These are phyloP conservation scores for Aspidiotus destructor DNA, from an alignment of 2,888 invertebrate species.

Conservation along the genomic window DNA sequence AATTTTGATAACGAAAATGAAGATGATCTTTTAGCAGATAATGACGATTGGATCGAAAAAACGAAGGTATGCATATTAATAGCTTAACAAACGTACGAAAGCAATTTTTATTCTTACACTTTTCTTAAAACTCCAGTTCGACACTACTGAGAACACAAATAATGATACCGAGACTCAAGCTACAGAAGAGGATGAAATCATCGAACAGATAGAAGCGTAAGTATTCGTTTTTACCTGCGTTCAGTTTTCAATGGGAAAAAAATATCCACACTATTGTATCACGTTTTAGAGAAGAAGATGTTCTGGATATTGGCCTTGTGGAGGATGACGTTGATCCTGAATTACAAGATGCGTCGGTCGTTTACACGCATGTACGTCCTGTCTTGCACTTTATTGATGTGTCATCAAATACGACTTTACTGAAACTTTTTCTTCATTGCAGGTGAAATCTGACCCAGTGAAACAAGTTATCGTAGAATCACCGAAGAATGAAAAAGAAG, in stretches of 20 bases:
- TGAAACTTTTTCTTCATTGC: neutral
- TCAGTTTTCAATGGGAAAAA: neutral
- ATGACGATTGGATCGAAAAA: constrained; percentile 17
- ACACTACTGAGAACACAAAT: too few relatives aligned
- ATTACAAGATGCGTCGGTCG: neutral
- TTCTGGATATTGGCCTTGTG: constrained; percentile 24
- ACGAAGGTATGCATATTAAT: neutral
- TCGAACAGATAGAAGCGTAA: neutral
- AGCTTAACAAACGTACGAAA: too few relatives aligned
- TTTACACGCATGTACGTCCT: neutral
- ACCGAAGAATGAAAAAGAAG: too few relatives aligned
- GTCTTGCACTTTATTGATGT: neutral
- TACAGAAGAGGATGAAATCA: neutral
- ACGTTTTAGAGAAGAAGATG: constrained; percentile 17
- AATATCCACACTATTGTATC: neutral
- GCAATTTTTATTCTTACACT: too few relatives aligned
- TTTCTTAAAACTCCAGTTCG: too few relatives aligned
- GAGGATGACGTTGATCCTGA: constrained; percentile 20
- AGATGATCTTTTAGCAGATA: constrained; percentile 25
- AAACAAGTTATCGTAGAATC: too few relatives aligned
- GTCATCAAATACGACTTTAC: neutral
- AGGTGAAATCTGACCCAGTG: too few relatives aligned
- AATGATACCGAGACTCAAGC: too few relatives aligned
- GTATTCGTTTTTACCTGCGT: neutral
- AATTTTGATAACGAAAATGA: constrained; percentile 30